Base-by-base conservation (phyloP, 2,888 invertebrate genomes). In the Thumatha senex region DNA sequence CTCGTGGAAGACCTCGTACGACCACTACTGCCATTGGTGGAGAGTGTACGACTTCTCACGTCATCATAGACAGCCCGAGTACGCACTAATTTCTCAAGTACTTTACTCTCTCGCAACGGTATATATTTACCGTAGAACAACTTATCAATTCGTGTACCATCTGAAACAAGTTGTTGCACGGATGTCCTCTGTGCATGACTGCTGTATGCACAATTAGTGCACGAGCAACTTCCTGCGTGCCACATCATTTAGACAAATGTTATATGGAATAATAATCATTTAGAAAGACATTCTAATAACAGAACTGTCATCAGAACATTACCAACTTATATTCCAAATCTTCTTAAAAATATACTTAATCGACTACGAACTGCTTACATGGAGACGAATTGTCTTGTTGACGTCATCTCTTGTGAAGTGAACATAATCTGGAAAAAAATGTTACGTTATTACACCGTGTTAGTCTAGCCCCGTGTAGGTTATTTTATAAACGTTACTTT, bases 51-150 rank as follows among this genome's bases (percentile, higher is more conserved):
- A 34, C 67, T 67, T 42, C 77, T 69, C n/a, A 79, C 66, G 30
- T 78, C 75, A 57, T 83, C 74, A 41, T 84, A 82, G 7, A 70
- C 62, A 30, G 73, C 77, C 54, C 78, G 76, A 24, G 82, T 79
- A 59, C 70, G 69, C 7, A 78, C 70, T 44, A 84, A 63, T 61
- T 75, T 82, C 34, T 75, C 67, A 9, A 83, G 50, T 41, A 83
- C 65, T 41, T 78, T 80, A 40, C 65, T 73, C 60, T 85, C 79
- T 53, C 78, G 65, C 9, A 72, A 55, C 11, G 80, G 76, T 50
- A 82, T 63, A 57, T 73, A 76, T 54, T 80, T 74, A 35, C 76
- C 73, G 44, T 65, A 70, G 35, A 69, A 76, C 24, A 80, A 69
- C 36, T 66, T 67, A 43, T 78, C 76, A 31, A 77, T 71, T 55